phyloP scores from a whole-genome alignment of 2,888 invertebrate genomes.

The Apamea monoglypha region DNA sequence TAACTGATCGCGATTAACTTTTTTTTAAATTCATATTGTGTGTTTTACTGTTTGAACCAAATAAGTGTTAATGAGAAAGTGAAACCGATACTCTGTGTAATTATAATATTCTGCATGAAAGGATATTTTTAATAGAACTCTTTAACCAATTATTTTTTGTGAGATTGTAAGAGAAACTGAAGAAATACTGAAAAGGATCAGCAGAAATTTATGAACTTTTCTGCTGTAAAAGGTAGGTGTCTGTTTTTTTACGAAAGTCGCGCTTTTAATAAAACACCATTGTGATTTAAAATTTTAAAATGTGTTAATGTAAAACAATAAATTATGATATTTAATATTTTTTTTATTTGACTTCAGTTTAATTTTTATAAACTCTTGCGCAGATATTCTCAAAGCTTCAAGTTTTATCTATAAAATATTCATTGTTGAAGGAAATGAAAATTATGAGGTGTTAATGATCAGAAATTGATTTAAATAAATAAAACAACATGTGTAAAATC shows the following conservation, averaged over 20 bases:
- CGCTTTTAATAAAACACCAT: not conserved
- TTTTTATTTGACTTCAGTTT: not conserved
- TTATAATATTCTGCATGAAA: conserved; percentile 71
- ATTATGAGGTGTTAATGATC: conserved; percentile 37
- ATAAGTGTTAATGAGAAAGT: conserved; percentile 79
- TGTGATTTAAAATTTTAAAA: not conserved
- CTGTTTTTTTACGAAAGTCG: not conserved
- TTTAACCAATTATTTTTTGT: conserved; percentile 66
- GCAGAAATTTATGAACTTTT: conserved; percentile 66
- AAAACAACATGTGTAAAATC: conserved; percentile 25
- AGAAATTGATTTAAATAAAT: conserved; percentile 27
- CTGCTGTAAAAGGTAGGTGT: conserved; percentile 73
- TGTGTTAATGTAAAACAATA: not conserved
- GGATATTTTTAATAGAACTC: conserved; percentile 73
- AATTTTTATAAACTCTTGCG: not conserved
- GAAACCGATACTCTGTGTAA: conserved; percentile 81
- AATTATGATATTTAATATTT: not conserved
- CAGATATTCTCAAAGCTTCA: conserved; percentile 14
- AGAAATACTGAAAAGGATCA: conserved; percentile 67
- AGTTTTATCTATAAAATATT: conserved; percentile 36
- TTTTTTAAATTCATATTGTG: conserved; percentile 67
- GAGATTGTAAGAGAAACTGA: conserved; percentile 63
- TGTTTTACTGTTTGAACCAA: conserved; percentile 72
- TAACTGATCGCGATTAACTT: conserved; percentile 74
- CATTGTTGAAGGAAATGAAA: conserved; percentile 34